Base-by-base conservation (phyloP, 2,888 invertebrate genomes). In the Ptychoptera albimana region DNA sequence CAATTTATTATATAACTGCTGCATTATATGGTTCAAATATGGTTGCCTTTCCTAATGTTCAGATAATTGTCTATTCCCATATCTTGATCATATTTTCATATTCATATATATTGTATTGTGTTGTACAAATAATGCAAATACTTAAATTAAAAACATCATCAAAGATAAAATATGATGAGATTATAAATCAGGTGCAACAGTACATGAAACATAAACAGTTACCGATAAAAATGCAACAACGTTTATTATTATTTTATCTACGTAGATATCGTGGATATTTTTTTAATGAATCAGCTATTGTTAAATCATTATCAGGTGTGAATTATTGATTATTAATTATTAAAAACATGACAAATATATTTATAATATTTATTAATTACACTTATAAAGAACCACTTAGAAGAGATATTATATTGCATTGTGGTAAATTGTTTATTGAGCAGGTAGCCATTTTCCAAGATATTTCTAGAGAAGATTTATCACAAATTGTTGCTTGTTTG, bases 171-270 rank as follows among this genome's bases (percentile, higher is more conserved):
- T 70, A 69, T 53, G 60, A 66, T 39, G 70, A 70, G 49, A 67
- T 75, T 51, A 69, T 73, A 52, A 65, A 69, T 39, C 72, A 74
- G 55, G 57, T 67, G 2, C 61, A 68, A 58, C 71, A 73, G 49
- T 77, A 75, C 52, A 74, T 75, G 69, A 59, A 60, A 9, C 69
- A 73, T 47, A 73, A 72, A 52, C 72, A 73, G 51, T 64, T 77
- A 23, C 72, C 77, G 0, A 52, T 58, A n/a, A 54, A 63, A 16
- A 59, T 76, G 47, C 68, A 69, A 54, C 60, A 64, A 30, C 66
- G 73, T n/a, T 64, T 77, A n/a, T 57, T 69, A 10, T 61, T 62
- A 2, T 76, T 73, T 55, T 77, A 75, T 54, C 68, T 71, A 46
- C 73, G 74, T 55, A 66, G 68, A 46, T 77, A 70, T 53, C 72